These are phyloP conservation scores for Pontoporia blainvillei DNA, from an alignment of 2,113 vertebrate species.

Conservation along the genomic window DNA sequence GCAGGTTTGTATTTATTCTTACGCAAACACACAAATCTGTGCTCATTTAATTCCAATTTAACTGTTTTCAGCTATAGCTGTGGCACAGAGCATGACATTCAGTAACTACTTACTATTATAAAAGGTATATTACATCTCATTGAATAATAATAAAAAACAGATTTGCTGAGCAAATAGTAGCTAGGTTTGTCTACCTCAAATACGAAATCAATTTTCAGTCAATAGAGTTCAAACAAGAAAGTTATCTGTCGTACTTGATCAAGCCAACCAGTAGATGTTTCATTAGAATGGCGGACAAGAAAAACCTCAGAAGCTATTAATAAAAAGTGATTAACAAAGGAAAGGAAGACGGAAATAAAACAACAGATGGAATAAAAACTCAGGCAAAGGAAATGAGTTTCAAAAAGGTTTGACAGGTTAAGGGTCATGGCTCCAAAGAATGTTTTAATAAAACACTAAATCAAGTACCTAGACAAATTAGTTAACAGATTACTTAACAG, in stretches of 20 bases:
- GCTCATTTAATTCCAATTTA: conserved; percentile 16
- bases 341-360: not conserved
- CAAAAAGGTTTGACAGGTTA: not conserved
- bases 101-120: not conserved
- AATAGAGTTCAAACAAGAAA: not conserved
- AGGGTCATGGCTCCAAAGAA: not conserved
- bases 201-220: not conserved
- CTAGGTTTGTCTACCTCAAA: not conserved
- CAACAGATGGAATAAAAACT: not conserved
- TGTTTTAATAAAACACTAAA: not conserved
- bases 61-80: not conserved
- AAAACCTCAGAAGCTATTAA: not conserved
- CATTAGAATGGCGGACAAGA: not conserved
- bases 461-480: not conserved
- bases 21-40: not conserved
- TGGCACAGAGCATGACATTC: not conserved
- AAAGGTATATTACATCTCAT: not conserved
- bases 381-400: conserved; percentile 1
- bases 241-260: not conserved
- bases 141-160: not conserved
- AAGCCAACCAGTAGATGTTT: not conserved
- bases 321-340: not conserved
- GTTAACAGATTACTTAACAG: not conserved
- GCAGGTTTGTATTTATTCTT: not conserved
- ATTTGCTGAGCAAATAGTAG: not conserved